These are phyloP conservation scores for Dicentrarchus labrax DNA, from an alignment of 2,113 vertebrate species.

Conservation along the genomic window DNA sequence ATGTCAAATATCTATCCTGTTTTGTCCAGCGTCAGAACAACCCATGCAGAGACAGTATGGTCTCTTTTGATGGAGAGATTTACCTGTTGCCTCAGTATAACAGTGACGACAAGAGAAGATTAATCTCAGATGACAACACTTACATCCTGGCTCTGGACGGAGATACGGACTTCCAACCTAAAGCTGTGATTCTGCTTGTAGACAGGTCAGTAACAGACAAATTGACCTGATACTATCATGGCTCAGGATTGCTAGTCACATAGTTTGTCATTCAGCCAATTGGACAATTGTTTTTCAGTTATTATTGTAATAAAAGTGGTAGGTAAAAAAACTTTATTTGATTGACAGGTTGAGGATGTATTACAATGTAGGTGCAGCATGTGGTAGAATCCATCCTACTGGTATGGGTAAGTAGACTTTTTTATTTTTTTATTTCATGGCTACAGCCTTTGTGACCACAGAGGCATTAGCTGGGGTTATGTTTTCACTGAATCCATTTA, in stretches of 20 bases:
- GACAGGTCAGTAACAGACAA: conserved; percentile 73
- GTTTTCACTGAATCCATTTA: too few relatives aligned
- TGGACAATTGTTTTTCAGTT: background rate
- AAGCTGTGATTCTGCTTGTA: conserved; percentile 85
- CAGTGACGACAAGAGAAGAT: conserved; percentile 80
- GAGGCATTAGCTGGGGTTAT: too few relatives aligned
- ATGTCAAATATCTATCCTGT: background rate
- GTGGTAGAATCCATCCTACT: conserved; percentile 89
- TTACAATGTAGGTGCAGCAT: conserved; percentile 85
- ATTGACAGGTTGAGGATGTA: conserved; percentile 84
- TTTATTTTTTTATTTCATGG: background rate
- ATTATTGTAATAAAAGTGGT: background rate
- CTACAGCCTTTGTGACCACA: too few relatives aligned
- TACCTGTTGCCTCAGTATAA: conserved; percentile 72
- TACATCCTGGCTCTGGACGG: conserved; percentile 88
- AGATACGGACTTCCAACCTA: conserved; percentile 88
- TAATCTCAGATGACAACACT: conserved; percentile 83
- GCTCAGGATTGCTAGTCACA: background rate
- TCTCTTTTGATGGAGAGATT: conserved; percentile 79
- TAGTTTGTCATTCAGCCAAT: background rate
- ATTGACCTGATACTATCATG: background rate
- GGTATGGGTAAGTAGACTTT: conserved; percentile 83
- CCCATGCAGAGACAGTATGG: conserved; percentile 73
- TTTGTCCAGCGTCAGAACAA: conserved; percentile 71
- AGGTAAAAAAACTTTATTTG: background rate